Base-by-base conservation (phyloP, 2,888 invertebrate genomes). In the Branchipolynoe longqiensis region DNA sequence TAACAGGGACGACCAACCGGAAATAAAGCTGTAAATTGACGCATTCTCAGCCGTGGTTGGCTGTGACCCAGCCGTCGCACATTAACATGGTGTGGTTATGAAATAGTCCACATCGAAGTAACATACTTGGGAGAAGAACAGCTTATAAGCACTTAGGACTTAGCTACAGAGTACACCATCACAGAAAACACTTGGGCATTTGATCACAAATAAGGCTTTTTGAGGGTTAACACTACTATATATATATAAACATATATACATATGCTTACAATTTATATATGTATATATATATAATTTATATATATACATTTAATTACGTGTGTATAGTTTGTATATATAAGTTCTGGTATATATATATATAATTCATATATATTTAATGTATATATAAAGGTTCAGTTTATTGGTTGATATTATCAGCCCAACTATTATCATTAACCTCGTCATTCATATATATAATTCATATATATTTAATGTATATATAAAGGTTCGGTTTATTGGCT, bases 141-240 rank as follows among this genome's bases (percentile, higher is more conserved):
- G 62, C 25, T n/a, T 48, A 48, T 48, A 12, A 62, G 62, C 62
- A 62, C 62, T 14, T 25, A n/a, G n/a, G n/a, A n/a, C n/a, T n/a
- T n/a, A n/a, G n/a, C n/a, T 8, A 69, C 36, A 33, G 36, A 69
- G 38, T 18, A 69, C 36, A 69, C 69, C 22, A 69, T 69, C 69
- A 69, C 69, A 69, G 69, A 69, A 69, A 69, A 69, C 69, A 69
- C 69, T 69, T 69, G 69, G 69, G 69, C 36, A 36, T 69, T 69
- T 69, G 36, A 69, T 69, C 69, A 69, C 69, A 69, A 69, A 69
- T 69, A 69, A 69, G 69, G 69, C 69, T 69, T 69, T 22, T 18
- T 69, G 18, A 69, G n/a, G 18, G 25, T 4, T 62, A 62, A 62
- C 28, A 62, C 62, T n/a, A 28, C 31, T n/a, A n/a, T n/a, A n/a